phyloP scores from a whole-genome alignment of 1,140 invertebrate species.

The Ephestia elutella region DNA sequence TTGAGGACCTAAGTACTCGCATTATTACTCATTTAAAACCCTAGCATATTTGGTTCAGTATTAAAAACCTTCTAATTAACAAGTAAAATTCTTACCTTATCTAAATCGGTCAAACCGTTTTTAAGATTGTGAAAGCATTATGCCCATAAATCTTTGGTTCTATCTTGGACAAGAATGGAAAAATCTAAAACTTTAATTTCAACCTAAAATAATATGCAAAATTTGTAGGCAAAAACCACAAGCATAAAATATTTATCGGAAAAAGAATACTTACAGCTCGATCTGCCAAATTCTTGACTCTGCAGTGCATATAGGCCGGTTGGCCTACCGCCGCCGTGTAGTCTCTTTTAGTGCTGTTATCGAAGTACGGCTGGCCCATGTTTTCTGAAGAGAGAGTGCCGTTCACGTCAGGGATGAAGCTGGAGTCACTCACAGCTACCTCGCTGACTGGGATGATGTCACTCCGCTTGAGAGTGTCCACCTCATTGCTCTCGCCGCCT shows the following conservation, averaged over 20 bases:
- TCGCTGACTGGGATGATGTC: neutral
- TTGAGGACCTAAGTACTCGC: too few species aligned
- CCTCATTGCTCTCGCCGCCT: slow-evolving; percentile 33
- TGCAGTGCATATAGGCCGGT: slow-evolving; percentile 89
- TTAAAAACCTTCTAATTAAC: too few species aligned
- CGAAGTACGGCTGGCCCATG: slow-evolving; percentile 89
- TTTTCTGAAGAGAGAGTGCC: slow-evolving; percentile 48
- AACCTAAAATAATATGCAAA: too few species aligned
- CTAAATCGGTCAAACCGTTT: too few species aligned
- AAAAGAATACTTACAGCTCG: slow-evolving; percentile 82
- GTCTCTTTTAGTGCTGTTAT: slow-evolving; percentile 87
- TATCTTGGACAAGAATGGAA: too few species aligned
- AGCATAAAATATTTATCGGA: neutral
- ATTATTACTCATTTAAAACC: too few species aligned
- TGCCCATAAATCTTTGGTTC: too few species aligned
- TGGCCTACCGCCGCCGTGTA: slow-evolving; percentile 90
- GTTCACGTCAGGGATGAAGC: slow-evolving; percentile 33
- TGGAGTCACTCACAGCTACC: slow-evolving; percentile 16
- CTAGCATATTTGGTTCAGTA: too few species aligned
- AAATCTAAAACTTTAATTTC: too few species aligned
- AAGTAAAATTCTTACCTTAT: too few species aligned
- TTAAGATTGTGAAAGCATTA: too few species aligned
- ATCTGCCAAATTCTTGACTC: slow-evolving; percentile 89
- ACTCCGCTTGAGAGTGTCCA: slow-evolving; percentile 19
- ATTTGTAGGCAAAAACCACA: too few species aligned